Percentiles rank a stretch among this genome's conserved stretches.
Conservation (phyloP, 1,140 invertebrate species). For the Penaeus vannamei region DNA sequence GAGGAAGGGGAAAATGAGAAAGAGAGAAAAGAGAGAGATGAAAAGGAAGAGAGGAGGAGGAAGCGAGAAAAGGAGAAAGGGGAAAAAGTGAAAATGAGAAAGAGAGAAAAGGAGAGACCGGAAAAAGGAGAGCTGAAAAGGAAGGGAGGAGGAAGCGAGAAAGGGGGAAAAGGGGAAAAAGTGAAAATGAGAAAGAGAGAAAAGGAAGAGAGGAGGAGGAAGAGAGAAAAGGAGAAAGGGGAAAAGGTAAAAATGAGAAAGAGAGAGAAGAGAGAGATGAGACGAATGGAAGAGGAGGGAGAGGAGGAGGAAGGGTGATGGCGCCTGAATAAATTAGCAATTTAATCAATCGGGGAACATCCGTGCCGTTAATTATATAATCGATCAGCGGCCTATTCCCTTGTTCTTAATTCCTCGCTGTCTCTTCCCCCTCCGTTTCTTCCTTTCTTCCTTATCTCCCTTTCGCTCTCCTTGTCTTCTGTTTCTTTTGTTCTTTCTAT, state of each 20-base stretch:
- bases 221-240: not conserved
- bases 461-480: too few relatives aligned
- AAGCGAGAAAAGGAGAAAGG: not conserved
- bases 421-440: too few relatives aligned
- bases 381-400: constrained; percentile 41
- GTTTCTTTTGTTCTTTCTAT: too few relatives aligned
- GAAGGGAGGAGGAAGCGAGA: too few relatives aligned
- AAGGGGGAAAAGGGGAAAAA: too few relatives aligned
- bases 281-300: too few relatives aligned
- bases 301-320: not conserved
- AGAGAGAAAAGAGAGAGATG: too few relatives aligned
- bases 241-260: not conserved
- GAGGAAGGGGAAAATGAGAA: not conserved
- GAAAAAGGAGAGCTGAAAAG: too few relatives aligned
- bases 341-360: constrained; percentile 56
- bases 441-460: too few relatives aligned
- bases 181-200: too few relatives aligned
- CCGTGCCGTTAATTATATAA: constrained; percentile 56
- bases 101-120: too few relatives aligned
- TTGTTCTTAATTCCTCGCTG: not conserved
- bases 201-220: not conserved
- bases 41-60: too few relatives aligned
- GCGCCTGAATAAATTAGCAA: constrained; percentile 58
- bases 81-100: not conserved
- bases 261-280: not conserved